Evolutionary conservation across 2,113 vertebrate genomes (phyloP).

Genomic region (Tichodroma muraria): DNA sequence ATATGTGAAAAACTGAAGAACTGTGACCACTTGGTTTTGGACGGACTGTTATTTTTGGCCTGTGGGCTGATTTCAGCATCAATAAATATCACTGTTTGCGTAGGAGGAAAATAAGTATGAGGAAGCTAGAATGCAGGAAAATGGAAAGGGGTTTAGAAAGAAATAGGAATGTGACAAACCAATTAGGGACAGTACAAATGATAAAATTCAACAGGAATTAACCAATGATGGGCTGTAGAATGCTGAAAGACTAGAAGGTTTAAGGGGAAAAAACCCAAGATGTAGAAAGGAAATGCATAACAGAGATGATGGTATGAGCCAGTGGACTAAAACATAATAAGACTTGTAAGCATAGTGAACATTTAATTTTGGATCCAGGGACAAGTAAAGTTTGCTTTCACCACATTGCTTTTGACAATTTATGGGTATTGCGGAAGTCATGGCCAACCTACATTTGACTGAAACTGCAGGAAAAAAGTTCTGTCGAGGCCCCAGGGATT

Average conservation of each 20-base stretch:
- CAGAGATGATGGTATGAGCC: background rate
- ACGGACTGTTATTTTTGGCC: conserved; percentile 54
- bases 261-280: background rate
- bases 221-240: background rate
- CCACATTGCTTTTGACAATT: background rate
- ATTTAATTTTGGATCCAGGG: background rate
- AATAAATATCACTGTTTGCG: conserved; percentile 49
- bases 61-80: conserved; percentile 42
- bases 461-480: background rate
- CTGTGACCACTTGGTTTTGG: conserved; percentile 27
- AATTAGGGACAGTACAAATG: background rate
- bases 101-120: conserved; percentile 1
- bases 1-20: conserved; percentile 61
- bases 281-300: background rate
- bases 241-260: background rate
- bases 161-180: background rate
- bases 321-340: background rate
- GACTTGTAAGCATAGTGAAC: background rate
- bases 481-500: background rate
- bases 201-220: conserved; percentile 32
- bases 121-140: background rate
- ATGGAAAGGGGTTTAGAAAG: conserved; percentile 1
- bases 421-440: background rate
- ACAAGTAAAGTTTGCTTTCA: background rate
- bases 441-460: background rate